These are phyloP conservation scores for Pelmatolapia mariae DNA, from an alignment of 2,113 vertebrate genomes.

Conservation along the genomic window DNA sequence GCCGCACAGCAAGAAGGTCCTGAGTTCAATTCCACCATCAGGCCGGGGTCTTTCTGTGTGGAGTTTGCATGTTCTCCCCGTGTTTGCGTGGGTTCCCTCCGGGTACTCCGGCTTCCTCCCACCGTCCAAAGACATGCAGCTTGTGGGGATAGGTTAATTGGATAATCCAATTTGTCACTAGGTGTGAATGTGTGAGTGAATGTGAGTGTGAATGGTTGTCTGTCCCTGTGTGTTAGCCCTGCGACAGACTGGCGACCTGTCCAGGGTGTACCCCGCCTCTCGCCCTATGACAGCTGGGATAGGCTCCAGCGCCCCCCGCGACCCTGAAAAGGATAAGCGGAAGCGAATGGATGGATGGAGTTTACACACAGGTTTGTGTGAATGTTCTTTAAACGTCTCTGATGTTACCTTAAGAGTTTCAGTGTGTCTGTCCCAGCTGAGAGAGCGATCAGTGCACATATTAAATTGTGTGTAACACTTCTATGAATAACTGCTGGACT, in stretches of 20 bases:
- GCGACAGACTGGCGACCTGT: background rate
- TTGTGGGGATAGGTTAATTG: background rate
- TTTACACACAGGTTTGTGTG: background rate
- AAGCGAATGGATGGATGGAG: background rate
- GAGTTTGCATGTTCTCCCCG: rapidly evolving
- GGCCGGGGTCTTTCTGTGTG: too few species aligned
- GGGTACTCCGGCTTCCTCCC: rapidly evolving
- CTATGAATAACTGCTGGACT: background rate
- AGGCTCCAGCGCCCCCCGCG: rapidly evolving
- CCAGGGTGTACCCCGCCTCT: background rate
- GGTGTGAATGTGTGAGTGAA: background rate
- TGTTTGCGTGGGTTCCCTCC: rapidly evolving
- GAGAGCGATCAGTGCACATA: background rate
- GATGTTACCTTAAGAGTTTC: background rate
- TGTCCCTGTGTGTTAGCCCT: background rate
- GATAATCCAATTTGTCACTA: background rate
- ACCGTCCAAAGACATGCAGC: background rate
- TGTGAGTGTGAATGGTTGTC: background rate
- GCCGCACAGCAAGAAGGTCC: background rate
- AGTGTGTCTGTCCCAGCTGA: background rate
- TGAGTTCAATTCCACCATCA: background rate
- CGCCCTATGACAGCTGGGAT: background rate
- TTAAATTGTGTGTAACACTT: background rate
- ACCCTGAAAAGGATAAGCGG: background rate
- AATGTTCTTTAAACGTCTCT: background rate